Conservation (phyloP, 2,113 vertebrate species). For the Archilochus colubris region DNA sequence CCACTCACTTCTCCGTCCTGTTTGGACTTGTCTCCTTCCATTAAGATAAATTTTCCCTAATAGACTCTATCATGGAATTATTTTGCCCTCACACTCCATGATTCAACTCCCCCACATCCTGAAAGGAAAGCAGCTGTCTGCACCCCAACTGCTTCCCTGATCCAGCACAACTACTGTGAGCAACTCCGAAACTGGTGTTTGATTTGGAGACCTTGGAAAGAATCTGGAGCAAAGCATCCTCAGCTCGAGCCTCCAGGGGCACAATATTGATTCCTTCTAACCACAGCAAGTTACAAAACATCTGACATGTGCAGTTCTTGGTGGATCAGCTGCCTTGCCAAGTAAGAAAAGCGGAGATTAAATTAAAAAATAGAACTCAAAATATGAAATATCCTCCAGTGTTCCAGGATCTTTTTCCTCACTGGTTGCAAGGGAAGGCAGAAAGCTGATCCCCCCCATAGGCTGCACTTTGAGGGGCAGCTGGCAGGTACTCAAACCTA, state of each 20-base stretch:
- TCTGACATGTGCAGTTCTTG: constrained; percentile 40
- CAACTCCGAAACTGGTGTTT: constrained; percentile 35
- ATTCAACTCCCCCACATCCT: constrained; percentile 54
- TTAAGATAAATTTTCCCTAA: constrained; percentile 47
- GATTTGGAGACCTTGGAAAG: constrained; percentile 28
- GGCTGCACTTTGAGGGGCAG: neutral
- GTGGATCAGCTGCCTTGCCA: constrained; percentile 38
- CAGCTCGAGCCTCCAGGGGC: constrained; percentile 4
- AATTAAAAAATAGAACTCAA: constrained; percentile 45
- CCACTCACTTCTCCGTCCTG: neutral
- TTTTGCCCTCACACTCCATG: constrained; percentile 49
- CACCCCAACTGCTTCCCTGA: neutral
- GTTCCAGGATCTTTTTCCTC: constrained; percentile 18
- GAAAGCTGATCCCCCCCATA: constrained; percentile 35
- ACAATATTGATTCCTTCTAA: constrained; percentile 37
- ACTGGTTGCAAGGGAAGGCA: constrained; percentile 8
- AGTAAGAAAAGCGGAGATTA: constrained; percentile 35
- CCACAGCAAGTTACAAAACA: constrained; percentile 24
- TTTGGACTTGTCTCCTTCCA: constrained; percentile 30
- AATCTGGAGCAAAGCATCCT: constrained; percentile 27
- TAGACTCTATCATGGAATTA: constrained; percentile 11
- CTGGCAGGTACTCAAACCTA: constrained; percentile 13
- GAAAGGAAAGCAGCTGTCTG: constrained; percentile 58
- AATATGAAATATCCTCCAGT: constrained; percentile 21
- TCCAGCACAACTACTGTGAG: constrained; percentile 43